phyloP scores from a whole-genome alignment of 1,140 invertebrate genomes.

The Drosophila truncata region DNA sequence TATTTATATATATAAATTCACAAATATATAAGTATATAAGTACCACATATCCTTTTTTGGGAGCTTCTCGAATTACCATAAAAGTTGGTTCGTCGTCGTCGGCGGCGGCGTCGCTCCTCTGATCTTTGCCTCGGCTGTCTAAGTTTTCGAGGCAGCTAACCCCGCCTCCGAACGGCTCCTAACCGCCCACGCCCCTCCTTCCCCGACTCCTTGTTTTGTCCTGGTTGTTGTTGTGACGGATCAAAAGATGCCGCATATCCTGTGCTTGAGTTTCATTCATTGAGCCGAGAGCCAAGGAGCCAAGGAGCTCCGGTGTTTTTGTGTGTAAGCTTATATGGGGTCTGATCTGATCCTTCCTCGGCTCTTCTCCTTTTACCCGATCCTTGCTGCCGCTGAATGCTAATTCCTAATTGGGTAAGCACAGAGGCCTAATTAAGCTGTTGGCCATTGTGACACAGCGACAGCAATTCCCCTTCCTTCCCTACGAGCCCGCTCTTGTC shows the following conservation, averaged over 20 bases:
- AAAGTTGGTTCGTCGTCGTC: slow-evolving; percentile 33
- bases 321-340: slow-evolving; percentile 48
- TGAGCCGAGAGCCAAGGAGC: slow-evolving; percentile 16
- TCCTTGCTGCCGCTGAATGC: slow-evolving; percentile 20
- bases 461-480: background rate
- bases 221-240: slow-evolving; percentile 21
- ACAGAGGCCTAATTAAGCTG: slow-evolving; percentile 63
- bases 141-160: slow-evolving; percentile 40
- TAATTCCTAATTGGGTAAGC: slow-evolving; percentile 52
- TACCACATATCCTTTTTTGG: slow-evolving; percentile 28
- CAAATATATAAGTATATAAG: background rate
- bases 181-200: slow-evolving; percentile 20
- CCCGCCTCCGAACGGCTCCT: slow-evolving; percentile 1
- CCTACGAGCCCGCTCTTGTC: background rate
- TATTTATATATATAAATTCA: background rate
- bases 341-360: slow-evolving; percentile 20
- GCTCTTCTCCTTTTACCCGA: background rate
- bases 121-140: slow-evolving; percentile 43
- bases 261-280: slow-evolving; percentile 76
- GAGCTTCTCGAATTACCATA: slow-evolving; percentile 47
- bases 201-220: background rate
- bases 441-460: slow-evolving; percentile 32
- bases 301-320: slow-evolving; percentile 17
- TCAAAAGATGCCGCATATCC: slow-evolving; percentile 72
- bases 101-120: slow-evolving; percentile 26